A percentile compares a stretch with the other conserved stretches of the same genome.
Conservation (phyloP, 2,888 invertebrate species). For the Tortricodes alternella region DNA sequence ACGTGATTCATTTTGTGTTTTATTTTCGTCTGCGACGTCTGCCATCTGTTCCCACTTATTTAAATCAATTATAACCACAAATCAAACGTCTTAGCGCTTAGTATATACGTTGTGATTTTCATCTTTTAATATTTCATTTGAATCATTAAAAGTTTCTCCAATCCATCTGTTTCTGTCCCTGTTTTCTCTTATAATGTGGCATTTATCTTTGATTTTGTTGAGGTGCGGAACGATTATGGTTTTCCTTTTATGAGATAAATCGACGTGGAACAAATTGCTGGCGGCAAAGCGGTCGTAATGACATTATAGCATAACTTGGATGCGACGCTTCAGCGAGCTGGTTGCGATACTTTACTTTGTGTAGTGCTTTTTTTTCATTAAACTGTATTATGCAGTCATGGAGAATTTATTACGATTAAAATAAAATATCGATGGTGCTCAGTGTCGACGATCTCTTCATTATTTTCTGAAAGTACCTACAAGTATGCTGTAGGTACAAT, state of each 20-base stretch:
- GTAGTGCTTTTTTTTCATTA: not conserved
- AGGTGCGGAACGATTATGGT: slow-evolving; percentile 9
- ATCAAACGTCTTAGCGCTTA: not conserved
- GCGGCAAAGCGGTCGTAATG: slow-evolving; percentile 3
- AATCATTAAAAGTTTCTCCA: not conserved
- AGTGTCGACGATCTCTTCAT: too few relatives aligned
- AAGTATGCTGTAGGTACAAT: too few relatives aligned
- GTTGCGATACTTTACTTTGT: not conserved
- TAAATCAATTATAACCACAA: slow-evolving; percentile 9
- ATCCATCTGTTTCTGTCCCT: slow-evolving; percentile 7
- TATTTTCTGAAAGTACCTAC: too few relatives aligned
- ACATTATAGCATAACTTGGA: slow-evolving; percentile 6
- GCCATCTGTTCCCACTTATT: slow-evolving; percentile 19
- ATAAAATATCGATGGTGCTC: too few relatives aligned
- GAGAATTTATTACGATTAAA: too few relatives aligned
- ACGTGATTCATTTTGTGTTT: slow-evolving; percentile 22
- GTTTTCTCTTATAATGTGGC: not conserved
- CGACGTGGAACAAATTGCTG: slow-evolving; percentile 8
- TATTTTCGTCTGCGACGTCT: slow-evolving; percentile 10
- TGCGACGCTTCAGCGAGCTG: not conserved
- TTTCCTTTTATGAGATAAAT: slow-evolving; percentile 8
- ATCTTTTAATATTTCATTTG: not conserved
- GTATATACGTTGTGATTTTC: slow-evolving; percentile 8
- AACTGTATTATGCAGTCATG: not conserved
- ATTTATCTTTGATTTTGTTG: slow-evolving; percentile 1